Percentiles rank a stretch among this genome's conserved stretches.
phyloP scores from a whole-genome alignment of 2,113 vertebrate species.

The Sander vitreus region DNA sequence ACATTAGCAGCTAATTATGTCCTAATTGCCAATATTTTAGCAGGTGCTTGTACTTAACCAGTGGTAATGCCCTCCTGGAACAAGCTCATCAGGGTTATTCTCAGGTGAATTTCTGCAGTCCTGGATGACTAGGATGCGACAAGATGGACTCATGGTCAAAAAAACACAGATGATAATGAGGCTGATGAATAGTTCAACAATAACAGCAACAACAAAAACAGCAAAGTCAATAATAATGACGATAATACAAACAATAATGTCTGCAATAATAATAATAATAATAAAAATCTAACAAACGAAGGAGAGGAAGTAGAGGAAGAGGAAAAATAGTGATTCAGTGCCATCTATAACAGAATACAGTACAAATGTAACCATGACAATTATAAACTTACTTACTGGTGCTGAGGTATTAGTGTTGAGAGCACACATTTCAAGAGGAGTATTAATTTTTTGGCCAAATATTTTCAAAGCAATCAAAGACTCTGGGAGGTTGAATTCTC shows the following conservation, averaged over 20 bases:
- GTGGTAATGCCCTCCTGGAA: conserved; percentile 94
- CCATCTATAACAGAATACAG: conserved; percentile 13
- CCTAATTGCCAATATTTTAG: conserved; percentile 99
- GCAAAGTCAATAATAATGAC: conserved; percentile 25
- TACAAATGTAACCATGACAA: conserved; percentile 11
- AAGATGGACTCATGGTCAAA: conserved; percentile 73
- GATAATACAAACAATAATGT: not conserved
- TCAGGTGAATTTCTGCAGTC: conserved; percentile 86
- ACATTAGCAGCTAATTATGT: conserved; percentile 99
- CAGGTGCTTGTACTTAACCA: conserved; percentile 92
- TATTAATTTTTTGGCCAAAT: conserved; percentile 68
- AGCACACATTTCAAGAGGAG: conserved; percentile 54
- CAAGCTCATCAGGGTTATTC: conserved; percentile 89
- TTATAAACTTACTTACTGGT: conserved; percentile 38
- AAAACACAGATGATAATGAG: conserved; percentile 64
- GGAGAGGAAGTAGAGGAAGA: not conserved
- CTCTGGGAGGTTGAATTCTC: conserved; percentile 69
- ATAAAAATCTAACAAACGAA: not conserved
- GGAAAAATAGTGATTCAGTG: not conserved
- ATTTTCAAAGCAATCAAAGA: conserved; percentile 78
- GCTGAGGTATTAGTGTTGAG: conserved; percentile 45
- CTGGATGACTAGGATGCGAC: conserved; percentile 74
- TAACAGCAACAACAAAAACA: conserved; percentile 14
- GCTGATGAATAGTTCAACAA: conserved; percentile 42
- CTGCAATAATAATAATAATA: not conserved